These are phyloP conservation scores for Cromileptes altivelis DNA, from an alignment of 2,113 vertebrate species.

Conservation along the genomic window DNA sequence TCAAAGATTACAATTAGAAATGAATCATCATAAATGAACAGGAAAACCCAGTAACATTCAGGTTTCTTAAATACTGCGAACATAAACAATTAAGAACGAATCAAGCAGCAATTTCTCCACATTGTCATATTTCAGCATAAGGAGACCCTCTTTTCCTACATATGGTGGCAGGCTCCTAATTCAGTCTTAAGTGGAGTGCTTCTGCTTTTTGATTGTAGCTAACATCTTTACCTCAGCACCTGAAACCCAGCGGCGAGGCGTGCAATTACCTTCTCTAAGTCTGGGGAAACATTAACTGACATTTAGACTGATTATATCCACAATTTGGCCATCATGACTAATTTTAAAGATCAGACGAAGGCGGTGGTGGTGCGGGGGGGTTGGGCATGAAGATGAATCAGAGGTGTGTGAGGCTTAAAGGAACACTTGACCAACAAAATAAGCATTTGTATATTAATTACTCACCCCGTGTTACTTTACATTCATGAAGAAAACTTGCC, in stretches of 20 bases:
- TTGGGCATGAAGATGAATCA: not conserved
- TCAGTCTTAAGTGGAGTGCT: not conserved
- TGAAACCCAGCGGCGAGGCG: slow-evolving; percentile 9
- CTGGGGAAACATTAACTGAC: slow-evolving; percentile 24
- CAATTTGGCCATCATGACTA: not conserved
- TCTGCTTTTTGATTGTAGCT: slow-evolving; percentile 13
- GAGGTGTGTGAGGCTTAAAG: not conserved
- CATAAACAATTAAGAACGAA: not conserved
- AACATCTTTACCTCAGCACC: slow-evolving; percentile 5
- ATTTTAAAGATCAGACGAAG: slow-evolving; percentile 12
- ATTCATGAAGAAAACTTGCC: too few species aligned
- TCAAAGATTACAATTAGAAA: not conserved
- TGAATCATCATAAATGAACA: not conserved
- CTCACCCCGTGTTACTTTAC: too few species aligned
- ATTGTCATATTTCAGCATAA: not conserved
- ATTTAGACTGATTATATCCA: slow-evolving; percentile 28
- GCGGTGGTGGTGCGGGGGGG: not conserved
- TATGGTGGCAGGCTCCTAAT: slow-evolving; percentile 1
- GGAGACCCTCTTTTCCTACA: not conserved
- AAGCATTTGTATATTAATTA: too few species aligned
- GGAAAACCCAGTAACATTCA: not conserved
- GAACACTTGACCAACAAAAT: too few species aligned
- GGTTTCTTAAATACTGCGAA: too few species aligned
- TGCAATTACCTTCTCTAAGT: slow-evolving; percentile 27
- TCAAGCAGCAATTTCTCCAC: not conserved